Percentiles rank a stretch among this genome's conserved stretches.
phyloP scores from a whole-genome alignment of 2,888 invertebrate species.

The Blastobasis lacticolella region DNA sequence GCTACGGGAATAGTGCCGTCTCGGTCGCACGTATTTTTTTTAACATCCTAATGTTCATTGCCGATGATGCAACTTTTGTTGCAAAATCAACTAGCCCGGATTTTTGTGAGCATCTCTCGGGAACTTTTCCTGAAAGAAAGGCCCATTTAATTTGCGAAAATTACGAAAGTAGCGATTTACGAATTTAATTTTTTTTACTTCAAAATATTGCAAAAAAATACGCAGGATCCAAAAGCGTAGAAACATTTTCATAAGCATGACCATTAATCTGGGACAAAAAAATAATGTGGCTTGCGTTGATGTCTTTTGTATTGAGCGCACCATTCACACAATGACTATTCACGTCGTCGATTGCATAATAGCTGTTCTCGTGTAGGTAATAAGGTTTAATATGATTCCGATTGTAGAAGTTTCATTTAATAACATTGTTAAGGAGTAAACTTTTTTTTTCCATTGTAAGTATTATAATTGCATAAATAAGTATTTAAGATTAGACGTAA shows the following conservation, averaged over 20 bases:
- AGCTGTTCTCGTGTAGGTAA: conserved; percentile 1
- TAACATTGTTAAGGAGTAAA: no score
- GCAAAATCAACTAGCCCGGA: conserved; percentile 37
- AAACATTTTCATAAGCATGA: no score
- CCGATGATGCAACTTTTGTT: conserved; percentile 39
- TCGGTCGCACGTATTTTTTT: conserved; percentile 45
- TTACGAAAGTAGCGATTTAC: no score
- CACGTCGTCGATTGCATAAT: no score
- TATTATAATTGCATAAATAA: no score
- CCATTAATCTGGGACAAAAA: not conserved
- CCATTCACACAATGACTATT: no score
- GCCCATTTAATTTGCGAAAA: not conserved
- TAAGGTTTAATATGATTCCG: no score
- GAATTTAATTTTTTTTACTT: no score
- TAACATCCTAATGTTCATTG: conserved; percentile 37
- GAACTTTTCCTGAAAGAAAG: conserved; percentile 3
- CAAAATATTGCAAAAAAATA: no score
- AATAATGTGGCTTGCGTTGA: conserved; percentile 26
- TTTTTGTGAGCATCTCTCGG: conserved; percentile 24
- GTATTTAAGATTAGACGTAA: no score
- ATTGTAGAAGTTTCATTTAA: no score
- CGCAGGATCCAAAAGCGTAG: conserved; percentile 10
- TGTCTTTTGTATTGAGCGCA: conserved; percentile 28
- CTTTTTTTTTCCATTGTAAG: no score
- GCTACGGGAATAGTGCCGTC: conserved; percentile 33